Evolutionary conservation across 2,888 invertebrate species (phyloP).

Genomic region (Drosophila kambysellisi): DNA sequence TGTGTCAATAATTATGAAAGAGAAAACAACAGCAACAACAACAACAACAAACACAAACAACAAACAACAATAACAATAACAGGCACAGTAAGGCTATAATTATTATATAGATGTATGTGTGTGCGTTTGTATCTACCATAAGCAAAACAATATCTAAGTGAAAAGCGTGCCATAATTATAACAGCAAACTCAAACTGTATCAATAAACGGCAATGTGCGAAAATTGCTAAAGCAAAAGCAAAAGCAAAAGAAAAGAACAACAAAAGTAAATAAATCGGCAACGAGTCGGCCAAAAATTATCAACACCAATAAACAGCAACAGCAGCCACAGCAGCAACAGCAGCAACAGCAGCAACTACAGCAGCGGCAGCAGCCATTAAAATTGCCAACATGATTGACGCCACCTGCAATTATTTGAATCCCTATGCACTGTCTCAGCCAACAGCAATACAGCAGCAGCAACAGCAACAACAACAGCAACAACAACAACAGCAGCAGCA

Average conservation of each 20-base stretch:
- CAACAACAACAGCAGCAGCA: slow-evolving; percentile 41
- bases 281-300: slow-evolving; percentile 7
- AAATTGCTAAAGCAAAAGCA: slow-evolving; percentile 54
- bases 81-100: slow-evolving; percentile 32
- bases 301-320: slow-evolving; percentile 10
- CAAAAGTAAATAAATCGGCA: slow-evolving; percentile 7
- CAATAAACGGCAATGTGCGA: slow-evolving; percentile 69
- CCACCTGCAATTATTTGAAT: slow-evolving; percentile 83
- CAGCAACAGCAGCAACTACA: slow-evolving; percentile 20
- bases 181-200: slow-evolving; percentile 45
- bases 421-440: slow-evolving; percentile 70
- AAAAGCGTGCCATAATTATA: slow-evolving; percentile 72
- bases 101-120: slow-evolving; percentile 10
- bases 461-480: slow-evolving; percentile 42
- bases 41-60: not conserved
- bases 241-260: slow-evolving; percentile 15
- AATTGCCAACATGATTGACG: slow-evolving; percentile 81
- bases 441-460: slow-evolving; percentile 51
- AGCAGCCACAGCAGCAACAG: not conserved
- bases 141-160: slow-evolving; percentile 58
- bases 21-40: slow-evolving; percentile 9
- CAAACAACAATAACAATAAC: slow-evolving; percentile 2
- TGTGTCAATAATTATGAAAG: slow-evolving; percentile 50
- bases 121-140: not conserved
- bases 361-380: slow-evolving; percentile 14